These are phyloP conservation scores for Chloropsis hardwickii DNA, from an alignment of 2,113 vertebrate species.

Conservation along the genomic window DNA sequence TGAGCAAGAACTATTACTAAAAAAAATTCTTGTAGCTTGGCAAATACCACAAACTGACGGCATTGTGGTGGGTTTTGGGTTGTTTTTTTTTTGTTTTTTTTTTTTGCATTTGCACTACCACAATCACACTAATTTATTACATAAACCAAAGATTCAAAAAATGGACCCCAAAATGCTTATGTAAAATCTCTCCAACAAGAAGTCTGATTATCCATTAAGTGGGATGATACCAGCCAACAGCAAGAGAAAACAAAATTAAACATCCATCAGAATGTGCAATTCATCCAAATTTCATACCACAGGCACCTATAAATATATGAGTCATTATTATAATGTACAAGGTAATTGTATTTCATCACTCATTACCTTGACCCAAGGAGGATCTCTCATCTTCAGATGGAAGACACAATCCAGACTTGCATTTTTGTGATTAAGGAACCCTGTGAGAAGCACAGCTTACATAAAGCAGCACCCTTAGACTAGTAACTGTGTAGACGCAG, in stretches of 20 bases:
- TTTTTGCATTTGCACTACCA: background rate
- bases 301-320: conserved; percentile 50
- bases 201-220: conserved; percentile 42
- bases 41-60: background rate
- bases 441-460: background rate
- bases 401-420: conserved; percentile 34
- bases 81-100: background rate
- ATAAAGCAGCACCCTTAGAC: background rate
- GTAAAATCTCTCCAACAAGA: conserved; percentile 26
- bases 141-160: conserved; percentile 2
- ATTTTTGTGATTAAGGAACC: conserved; percentile 11
- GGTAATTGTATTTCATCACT: conserved; percentile 54
- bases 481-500: background rate
- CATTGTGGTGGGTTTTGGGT: background rate
- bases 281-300: conserved; percentile 47
- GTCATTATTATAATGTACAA: conserved; percentile 57
- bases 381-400: conserved; percentile 20
- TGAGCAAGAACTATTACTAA: background rate
- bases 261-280: conserved; percentile 34
- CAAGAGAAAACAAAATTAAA: conserved; percentile 58
- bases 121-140: background rate
- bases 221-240: conserved; percentile 14
- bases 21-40: background rate
- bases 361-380: conserved; percentile 44
- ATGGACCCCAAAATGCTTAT: background rate